Conservation (phyloP, 2,888 invertebrate species). For the Nipponacmea schrenckii region DNA sequence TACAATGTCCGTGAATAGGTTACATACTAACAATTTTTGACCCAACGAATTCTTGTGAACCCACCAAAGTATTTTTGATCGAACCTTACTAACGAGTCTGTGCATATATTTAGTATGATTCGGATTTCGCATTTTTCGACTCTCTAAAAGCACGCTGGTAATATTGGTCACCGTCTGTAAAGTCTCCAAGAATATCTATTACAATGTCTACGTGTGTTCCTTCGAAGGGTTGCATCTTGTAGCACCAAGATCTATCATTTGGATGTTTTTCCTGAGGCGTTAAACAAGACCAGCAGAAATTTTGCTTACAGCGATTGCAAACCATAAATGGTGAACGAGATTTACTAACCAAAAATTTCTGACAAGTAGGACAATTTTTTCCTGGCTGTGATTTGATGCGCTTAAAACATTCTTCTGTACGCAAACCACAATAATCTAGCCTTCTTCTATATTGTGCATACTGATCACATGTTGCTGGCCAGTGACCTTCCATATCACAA, state of each 20-base stretch:
- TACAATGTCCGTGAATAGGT: not conserved
- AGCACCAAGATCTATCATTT: not conserved
- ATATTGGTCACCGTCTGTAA: no score
- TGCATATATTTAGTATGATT: not conserved
- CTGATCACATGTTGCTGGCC: conserved; percentile 43
- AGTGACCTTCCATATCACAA: conserved; percentile 43
- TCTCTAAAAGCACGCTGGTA: not conserved
- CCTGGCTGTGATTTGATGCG: conserved; percentile 26
- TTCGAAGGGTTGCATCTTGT: not conserved
- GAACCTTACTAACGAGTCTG: not conserved
- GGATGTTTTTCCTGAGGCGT: conserved; percentile 19
- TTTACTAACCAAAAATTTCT: conserved; percentile 39
- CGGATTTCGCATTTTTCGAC: not conserved
- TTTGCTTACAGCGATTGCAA: conserved; percentile 35
- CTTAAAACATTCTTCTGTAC: no score
- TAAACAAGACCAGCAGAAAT: conserved; percentile 48
- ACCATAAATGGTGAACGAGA: conserved; percentile 42
- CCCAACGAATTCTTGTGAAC: not conserved
- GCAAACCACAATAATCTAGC: conserved; percentile 26
- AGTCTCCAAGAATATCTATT: no score
- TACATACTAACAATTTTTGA: not conserved
- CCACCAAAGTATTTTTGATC: not conserved
- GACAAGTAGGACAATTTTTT: conserved; percentile 45
- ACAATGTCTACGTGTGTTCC: not conserved
- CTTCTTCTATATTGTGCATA: conserved; percentile 28